Conservation (phyloP, 2,797 vertebrate genomes). For the Dicrostonyx torquatus region DNA sequence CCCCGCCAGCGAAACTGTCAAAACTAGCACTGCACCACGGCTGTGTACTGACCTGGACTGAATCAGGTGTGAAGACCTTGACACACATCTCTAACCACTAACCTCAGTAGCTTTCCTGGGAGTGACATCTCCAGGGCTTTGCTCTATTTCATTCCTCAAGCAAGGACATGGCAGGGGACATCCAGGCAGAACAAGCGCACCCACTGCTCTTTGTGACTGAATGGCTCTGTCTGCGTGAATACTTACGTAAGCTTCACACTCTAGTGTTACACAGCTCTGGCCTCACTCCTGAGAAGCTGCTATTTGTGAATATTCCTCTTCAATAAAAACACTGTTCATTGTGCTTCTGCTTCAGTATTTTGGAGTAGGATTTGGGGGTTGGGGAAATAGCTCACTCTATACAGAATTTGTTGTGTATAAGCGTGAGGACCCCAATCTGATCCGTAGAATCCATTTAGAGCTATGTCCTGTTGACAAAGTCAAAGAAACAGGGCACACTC, state of each 20-base stretch:
- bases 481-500: not conserved
- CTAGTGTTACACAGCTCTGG: slow-evolving; percentile 24
- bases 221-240: slow-evolving; percentile 57
- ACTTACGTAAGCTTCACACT: slow-evolving; percentile 56
- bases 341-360: slow-evolving; percentile 52
- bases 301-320: slow-evolving; percentile 55
- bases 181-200: not conserved
- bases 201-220: slow-evolving; percentile 47
- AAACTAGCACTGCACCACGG: not conserved
- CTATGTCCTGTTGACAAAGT: not conserved
- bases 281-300: slow-evolving; percentile 47
- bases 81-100: not conserved
- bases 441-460: not conserved
- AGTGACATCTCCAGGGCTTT: slow-evolving; percentile 13
- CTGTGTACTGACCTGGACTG: not conserved
- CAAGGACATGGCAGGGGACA: slow-evolving; percentile 14
- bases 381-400: not conserved
- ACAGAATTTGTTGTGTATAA: not conserved
- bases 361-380: not conserved
- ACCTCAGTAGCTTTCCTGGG: not conserved
- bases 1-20: not conserved
- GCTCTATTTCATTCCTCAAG: slow-evolving; percentile 48
- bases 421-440: not conserved
- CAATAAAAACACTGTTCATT: slow-evolving; percentile 75
- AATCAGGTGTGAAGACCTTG: slow-evolving; percentile 10